Evolutionary conservation across 2,797 vertebrate species (phyloP), one percentile per base, ranked within the genome.

Genomic region (Philypnodon macrostomus): DNA sequence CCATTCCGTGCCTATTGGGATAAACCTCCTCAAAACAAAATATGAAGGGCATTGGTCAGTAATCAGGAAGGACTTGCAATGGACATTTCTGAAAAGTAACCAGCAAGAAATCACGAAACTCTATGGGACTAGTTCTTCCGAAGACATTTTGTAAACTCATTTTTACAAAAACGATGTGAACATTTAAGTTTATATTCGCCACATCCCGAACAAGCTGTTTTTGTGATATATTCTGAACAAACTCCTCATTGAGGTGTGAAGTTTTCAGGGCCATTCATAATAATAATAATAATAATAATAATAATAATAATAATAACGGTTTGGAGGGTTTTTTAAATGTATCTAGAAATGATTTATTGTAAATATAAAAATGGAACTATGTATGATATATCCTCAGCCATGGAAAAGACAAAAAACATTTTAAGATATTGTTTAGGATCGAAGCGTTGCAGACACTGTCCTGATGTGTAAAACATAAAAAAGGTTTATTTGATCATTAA

Each of bases 301-400:
- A 58, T 58, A 66, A 64, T 70, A 54, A 70, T 52, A 73, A 50
- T 38, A 71, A 58, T 58, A 31, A 19, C 48, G 57, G 54, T 77
- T 75, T 31, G 32, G 68, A 81, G 73, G 63, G 46, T 79, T 75
- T 61, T 59, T 63, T 40, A 23, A 12, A 64, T 90, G 89, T 87
- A 87, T 89, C 84, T 64, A 86, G 90, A 91, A 90, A 89, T 53
- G 80, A 87, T 90, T 91, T 93, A 88, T 88, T 95, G 92, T 95
- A 93, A 90, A 91, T 96, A 91, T 88, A 91, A 88, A 90, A 90
- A 88, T 92, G 91, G 88, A 92, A 88, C 83, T 84, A 81, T 87
- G 85, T 88, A 89, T 84, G 60, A 88, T 89, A 89, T 84, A 82
- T 81, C 58, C 67, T 67, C 82, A 81, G 84, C 79, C 63, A 62